Evolutionary conservation across 1,140 invertebrate species (phyloP).

Genomic region (Metaphire vulgaris): DNA sequence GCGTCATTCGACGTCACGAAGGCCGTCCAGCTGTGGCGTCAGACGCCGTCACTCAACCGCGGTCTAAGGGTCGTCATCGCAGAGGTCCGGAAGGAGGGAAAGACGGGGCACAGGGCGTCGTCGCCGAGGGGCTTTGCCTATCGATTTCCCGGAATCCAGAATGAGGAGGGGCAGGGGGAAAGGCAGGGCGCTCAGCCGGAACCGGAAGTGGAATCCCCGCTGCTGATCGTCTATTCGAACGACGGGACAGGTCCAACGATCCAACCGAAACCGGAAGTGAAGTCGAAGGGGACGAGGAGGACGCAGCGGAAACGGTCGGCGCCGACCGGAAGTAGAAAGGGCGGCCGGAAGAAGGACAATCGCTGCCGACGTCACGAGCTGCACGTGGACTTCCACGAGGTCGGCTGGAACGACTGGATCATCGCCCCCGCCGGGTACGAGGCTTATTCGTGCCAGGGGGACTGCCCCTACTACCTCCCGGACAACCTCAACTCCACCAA

Average conservation of each 20-base stretch:
- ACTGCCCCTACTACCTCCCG: conserved; percentile 81
- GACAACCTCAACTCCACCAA: conserved; percentile 91
- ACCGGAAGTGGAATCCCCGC: not conserved
- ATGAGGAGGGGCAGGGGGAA: not conserved
- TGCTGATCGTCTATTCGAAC: not conserved
- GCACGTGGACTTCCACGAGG: conserved; percentile 86
- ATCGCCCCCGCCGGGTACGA: conserved; percentile 93
- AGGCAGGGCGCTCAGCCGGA: too few relatives aligned
- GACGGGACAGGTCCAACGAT: not conserved
- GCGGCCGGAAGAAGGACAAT: not conserved
- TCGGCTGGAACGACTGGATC: conserved; percentile 98
- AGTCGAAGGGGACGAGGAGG: not conserved
- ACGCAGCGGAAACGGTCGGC: not conserved
- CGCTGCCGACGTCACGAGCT: conserved; percentile 50
- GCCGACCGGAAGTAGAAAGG: not conserved
- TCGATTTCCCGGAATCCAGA: not conserved
- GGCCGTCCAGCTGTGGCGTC: not conserved
- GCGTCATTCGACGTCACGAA: not conserved
- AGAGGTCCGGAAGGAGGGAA: not conserved
- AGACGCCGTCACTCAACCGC: not conserved
- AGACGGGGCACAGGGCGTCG: not conserved
- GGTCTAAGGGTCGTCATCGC: not conserved
- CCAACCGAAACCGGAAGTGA: not conserved
- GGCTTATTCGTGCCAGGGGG: conserved; percentile 85
- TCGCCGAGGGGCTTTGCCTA: not conserved